Conservation (phyloP, 2,888 invertebrate genomes). For the Rhopalosiphum nymphaeae region DNA sequence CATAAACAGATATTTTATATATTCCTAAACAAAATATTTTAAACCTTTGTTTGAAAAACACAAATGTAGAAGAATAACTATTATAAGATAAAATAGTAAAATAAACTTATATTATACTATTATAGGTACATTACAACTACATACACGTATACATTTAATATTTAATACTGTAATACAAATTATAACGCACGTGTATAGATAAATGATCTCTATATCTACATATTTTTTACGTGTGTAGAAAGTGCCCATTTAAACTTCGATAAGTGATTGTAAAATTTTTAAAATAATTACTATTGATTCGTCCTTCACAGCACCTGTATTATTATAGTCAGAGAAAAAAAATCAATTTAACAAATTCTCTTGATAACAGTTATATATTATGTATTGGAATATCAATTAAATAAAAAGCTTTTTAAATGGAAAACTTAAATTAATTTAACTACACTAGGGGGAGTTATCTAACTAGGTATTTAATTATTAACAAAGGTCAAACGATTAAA, state of each 20-base stretch:
- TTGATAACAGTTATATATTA: not conserved
- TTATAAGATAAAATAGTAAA: not conserved
- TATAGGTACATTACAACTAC: too few species aligned
- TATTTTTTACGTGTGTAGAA: not conserved
- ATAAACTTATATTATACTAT: not conserved
- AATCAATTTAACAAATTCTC: not conserved
- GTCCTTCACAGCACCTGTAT: not conserved
- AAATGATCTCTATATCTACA: not conserved
- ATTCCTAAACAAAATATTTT: not conserved
- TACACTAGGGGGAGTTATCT: not conserved
- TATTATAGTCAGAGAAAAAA: not conserved
- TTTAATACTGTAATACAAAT: not conserved
- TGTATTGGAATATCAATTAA: conserved; percentile 25
- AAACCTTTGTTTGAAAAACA: not conserved
- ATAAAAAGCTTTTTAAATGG: conserved; percentile 47
- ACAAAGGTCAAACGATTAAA: not conserved
- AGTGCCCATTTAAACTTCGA: not conserved
- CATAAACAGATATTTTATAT: not conserved
- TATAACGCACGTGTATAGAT: not conserved
- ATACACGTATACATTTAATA: not conserved
- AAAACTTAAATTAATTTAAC: not conserved
- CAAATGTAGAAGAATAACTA: not conserved
- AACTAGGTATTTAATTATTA: not conserved
- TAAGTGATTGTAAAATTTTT: not conserved
- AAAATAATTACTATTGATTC: not conserved